phyloP scores from a whole-genome alignment of 2,797 vertebrate species.

The Helicolenus hilgendorfi region DNA sequence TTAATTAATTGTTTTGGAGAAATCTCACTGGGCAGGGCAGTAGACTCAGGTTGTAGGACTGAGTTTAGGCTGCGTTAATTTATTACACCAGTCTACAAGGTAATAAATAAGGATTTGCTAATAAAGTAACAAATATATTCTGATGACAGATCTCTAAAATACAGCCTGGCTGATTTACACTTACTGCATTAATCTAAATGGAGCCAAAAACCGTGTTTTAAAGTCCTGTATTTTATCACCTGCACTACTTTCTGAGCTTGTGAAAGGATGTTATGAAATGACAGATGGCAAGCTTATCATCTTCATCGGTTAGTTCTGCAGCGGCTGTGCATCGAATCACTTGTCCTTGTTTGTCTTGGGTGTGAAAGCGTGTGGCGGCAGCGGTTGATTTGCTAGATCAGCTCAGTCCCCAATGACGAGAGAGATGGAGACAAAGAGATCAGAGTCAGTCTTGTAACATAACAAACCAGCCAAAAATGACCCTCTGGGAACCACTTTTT shows the following conservation, averaged over 20 bases:
- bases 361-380: conserved; percentile 29
- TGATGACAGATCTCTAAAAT: neutral
- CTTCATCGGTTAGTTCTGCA: conserved; percentile 55
- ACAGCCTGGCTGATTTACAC: neutral
- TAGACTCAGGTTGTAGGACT: neutral
- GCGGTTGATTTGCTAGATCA: conserved; percentile 45
- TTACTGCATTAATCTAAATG: neutral
- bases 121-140: neutral
- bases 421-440: conserved; percentile 38
- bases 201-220: neutral
- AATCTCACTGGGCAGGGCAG: neutral
- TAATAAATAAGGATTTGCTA: neutral
- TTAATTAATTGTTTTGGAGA: neutral
- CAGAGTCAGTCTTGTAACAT: conserved; percentile 20
- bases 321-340: conserved; percentile 11
- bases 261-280: conserved; percentile 46
- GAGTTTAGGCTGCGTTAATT: neutral
- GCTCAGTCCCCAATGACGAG: conserved; percentile 36
- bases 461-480: conserved; percentile 34
- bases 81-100: neutral
- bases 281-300: conserved; percentile 57
- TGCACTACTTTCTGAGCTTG: conserved; percentile 10
- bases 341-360: conserved; percentile 60
- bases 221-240: neutral
- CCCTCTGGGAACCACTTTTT: neutral